Conservation (phyloP, 2,888 invertebrate species). For the Epiblema foenella region DNA sequence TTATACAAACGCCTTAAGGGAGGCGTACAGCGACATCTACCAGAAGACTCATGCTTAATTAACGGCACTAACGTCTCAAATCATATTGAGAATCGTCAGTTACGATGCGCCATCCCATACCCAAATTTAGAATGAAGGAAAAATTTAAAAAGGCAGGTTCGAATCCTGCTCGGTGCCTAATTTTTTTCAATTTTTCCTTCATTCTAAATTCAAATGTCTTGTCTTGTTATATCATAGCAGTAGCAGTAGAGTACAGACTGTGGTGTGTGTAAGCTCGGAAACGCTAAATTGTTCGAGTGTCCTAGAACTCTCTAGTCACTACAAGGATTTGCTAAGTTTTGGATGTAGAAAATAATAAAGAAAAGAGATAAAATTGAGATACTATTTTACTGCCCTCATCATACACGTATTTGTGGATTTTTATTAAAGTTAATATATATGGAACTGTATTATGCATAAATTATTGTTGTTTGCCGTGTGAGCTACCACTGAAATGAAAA, state of each 20-base stretch:
- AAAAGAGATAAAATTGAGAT: background rate
- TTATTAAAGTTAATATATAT: constrained; percentile 15
- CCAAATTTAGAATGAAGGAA: too few relatives aligned
- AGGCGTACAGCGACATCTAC: too few relatives aligned
- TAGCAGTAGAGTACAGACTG: background rate
- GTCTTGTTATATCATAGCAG: background rate
- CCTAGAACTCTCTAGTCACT: background rate
- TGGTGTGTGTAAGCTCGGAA: background rate
- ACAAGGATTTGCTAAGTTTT: background rate
- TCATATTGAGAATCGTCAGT: too few relatives aligned
- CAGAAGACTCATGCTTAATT: too few relatives aligned
- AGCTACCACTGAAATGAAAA: too few relatives aligned
- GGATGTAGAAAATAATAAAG: constrained; percentile 1
- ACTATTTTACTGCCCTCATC: constrained; percentile 14
- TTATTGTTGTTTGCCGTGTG: background rate
- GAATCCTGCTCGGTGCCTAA: too few relatives aligned
- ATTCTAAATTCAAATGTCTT: background rate
- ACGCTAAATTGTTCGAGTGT: background rate
- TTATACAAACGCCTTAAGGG: too few relatives aligned
- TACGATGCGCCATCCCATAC: too few relatives aligned
- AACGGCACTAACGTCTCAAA: too few relatives aligned
- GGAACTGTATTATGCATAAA: constrained; percentile 11
- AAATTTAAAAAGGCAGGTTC: too few relatives aligned
- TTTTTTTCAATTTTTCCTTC: too few relatives aligned
- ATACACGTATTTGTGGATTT: constrained; percentile 11